Conservation (phyloP, 2,113 vertebrate genomes). For the Lasiurus cinereus region DNA sequence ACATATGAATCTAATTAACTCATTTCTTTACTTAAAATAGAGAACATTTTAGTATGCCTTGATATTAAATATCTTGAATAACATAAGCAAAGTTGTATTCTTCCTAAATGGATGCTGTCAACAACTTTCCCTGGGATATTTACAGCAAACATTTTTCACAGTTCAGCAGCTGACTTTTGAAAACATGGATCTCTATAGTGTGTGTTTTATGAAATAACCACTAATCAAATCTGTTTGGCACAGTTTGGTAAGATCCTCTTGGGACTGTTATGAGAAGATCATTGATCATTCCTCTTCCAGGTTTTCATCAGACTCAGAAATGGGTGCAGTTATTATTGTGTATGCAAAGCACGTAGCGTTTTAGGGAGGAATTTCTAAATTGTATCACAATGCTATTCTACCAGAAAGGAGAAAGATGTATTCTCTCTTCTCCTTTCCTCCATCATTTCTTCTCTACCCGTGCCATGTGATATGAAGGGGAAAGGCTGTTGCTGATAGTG, state of each 20-base stretch:
- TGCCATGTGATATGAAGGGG: not conserved
- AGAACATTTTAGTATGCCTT: not conserved
- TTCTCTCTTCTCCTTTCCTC: not conserved
- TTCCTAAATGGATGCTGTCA: constrained; percentile 39
- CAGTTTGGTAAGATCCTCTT: not conserved
- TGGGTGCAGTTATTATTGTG: not conserved
- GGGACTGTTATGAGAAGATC: not conserved
- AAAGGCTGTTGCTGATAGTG: not conserved
- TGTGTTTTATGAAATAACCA: not conserved
- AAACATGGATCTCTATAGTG: not conserved
- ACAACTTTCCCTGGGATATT: constrained; percentile 31
- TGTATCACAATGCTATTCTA: not conserved
- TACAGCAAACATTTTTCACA: not conserved
- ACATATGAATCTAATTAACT: constrained; percentile 81
- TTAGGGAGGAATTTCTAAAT: not conserved
- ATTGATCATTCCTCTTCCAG: not conserved
- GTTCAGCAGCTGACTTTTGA: constrained; percentile 40
- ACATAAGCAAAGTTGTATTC: constrained; percentile 39
- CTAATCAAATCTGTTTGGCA: constrained; percentile 23
- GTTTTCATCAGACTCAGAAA: constrained; percentile 43
- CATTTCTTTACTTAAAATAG: constrained; percentile 70
- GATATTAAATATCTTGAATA: constrained; percentile 21
- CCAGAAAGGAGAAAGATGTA: not conserved
- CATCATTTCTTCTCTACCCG: not conserved
- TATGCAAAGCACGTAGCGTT: not conserved